These are phyloP conservation scores for Osmerus mordax DNA, from an alignment of 2,113 vertebrate genomes.

Conservation along the genomic window DNA sequence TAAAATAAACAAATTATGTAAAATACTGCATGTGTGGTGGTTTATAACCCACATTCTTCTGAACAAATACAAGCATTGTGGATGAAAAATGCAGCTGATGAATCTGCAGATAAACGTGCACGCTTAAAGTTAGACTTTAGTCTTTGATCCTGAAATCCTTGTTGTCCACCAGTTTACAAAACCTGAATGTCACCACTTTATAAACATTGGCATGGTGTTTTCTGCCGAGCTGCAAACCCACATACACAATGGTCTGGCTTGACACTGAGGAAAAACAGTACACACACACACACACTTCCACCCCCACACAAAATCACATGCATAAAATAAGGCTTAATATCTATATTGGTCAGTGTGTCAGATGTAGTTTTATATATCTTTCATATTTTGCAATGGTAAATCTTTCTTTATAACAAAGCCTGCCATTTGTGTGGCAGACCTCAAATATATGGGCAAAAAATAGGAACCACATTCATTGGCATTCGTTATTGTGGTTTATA, in stretches of 20 bases:
- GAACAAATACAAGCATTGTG: slow-evolving; percentile 31
- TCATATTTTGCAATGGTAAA: slow-evolving; percentile 34
- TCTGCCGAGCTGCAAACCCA: slow-evolving; percentile 49
- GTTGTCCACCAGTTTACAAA: slow-evolving; percentile 39
- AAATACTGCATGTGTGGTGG: slow-evolving; percentile 44
- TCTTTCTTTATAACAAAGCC: slow-evolving; percentile 29
- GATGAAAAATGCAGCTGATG: slow-evolving; percentile 46
- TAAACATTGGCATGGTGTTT: slow-evolving; percentile 28
- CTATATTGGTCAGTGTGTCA: slow-evolving; percentile 55
- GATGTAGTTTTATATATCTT: slow-evolving; percentile 22
- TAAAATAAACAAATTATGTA: slow-evolving; percentile 28
- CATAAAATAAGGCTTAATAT: slow-evolving; percentile 68
- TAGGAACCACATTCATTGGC: slow-evolving; percentile 45
- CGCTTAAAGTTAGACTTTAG: slow-evolving; percentile 29
- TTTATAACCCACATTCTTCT: slow-evolving; percentile 59
- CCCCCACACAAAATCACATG: slow-evolving; percentile 61
- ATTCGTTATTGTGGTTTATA: slow-evolving; percentile 43
- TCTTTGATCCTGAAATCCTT: slow-evolving; percentile 43
- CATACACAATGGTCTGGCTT: slow-evolving; percentile 46
- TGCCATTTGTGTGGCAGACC: slow-evolving; percentile 36
- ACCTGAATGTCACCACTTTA: slow-evolving; percentile 28
- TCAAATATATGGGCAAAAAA: slow-evolving; percentile 34
- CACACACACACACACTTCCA: slow-evolving; percentile 50
- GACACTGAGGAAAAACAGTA: slow-evolving; percentile 39
- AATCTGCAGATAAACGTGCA: slow-evolving; percentile 17